Evolutionary conservation across 2,113 vertebrate species (phyloP).

Genomic region (Oxyruncus cristatus): DNA sequence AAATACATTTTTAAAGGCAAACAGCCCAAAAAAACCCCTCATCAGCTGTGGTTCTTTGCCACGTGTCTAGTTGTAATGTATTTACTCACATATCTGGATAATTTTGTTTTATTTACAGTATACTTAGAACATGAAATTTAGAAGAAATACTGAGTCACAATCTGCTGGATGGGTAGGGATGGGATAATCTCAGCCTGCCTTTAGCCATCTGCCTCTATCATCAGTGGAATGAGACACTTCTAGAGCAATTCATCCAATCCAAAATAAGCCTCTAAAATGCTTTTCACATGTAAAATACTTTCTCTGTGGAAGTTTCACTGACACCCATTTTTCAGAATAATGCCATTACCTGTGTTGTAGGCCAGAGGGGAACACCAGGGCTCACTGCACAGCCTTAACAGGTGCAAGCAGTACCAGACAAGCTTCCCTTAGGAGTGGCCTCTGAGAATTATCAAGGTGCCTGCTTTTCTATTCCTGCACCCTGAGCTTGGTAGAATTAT

Average conservation of each 20-base stretch:
- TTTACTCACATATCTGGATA: background rate
- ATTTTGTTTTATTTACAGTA: background rate
- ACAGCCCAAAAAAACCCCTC: background rate
- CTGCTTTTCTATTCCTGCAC: background rate
- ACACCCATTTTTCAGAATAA: background rate
- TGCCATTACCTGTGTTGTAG: background rate
- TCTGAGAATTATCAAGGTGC: background rate
- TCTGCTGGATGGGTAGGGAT: background rate
- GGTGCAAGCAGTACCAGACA: background rate
- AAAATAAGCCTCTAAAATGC: background rate
- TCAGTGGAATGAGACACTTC: background rate
- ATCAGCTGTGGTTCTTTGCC: background rate
- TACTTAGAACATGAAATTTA: background rate
- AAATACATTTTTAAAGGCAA: background rate
- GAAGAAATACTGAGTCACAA: background rate
- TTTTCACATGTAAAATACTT: background rate
- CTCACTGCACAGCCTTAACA: background rate
- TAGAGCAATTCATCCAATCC: background rate
- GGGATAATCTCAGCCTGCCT: background rate
- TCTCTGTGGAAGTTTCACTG: background rate
- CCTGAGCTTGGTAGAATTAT: background rate
- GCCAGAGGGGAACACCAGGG: background rate
- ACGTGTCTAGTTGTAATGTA: background rate
- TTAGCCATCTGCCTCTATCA: background rate
- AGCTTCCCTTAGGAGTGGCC: background rate